Evolutionary conservation across 2,797 vertebrate genomes (phyloP).

Genomic region (Sparus aurata): DNA sequence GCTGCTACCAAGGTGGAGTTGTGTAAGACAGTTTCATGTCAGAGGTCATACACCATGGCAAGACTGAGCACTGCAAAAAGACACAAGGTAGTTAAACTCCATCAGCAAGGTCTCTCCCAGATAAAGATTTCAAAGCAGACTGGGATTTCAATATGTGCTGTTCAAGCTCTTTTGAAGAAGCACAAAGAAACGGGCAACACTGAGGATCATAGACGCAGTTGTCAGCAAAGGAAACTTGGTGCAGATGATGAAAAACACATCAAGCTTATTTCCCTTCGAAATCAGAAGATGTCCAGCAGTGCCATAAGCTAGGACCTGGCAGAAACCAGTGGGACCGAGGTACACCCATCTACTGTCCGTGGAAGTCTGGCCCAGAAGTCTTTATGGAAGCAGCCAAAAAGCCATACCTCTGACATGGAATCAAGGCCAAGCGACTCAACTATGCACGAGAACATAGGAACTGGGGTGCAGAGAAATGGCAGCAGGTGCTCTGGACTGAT

Average conservation of each 20-base stretch:
- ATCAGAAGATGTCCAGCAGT: constrained; percentile 23
- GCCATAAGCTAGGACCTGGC: constrained; percentile 30
- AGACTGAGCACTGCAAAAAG: no score
- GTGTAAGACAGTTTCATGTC: background rate
- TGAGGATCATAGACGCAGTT: constrained; percentile 43
- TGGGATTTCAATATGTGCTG: background rate
- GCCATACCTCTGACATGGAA: constrained; percentile 36
- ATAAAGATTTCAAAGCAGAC: constrained; percentile 1
- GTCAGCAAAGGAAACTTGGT: constrained; percentile 51
- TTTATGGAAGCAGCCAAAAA: background rate
- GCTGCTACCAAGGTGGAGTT: background rate
- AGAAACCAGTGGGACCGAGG: constrained; percentile 24
- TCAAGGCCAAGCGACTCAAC: constrained; percentile 48
- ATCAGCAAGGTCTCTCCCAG: no score
- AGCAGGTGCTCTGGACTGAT: constrained; percentile 44
- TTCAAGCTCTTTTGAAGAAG: constrained; percentile 51
- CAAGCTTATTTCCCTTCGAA: background rate
- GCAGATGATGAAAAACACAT: constrained; percentile 45
- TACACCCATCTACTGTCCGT: constrained; percentile 56
- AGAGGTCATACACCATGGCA: background rate
- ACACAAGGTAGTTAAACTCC: no score
- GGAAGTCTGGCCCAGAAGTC: constrained; percentile 53
- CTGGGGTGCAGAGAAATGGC: constrained; percentile 23
- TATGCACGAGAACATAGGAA: constrained; percentile 49
- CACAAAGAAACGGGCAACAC: constrained; percentile 56